Conservation (phyloP, 2,113 vertebrate species). For the Sciurus niger region DNA sequence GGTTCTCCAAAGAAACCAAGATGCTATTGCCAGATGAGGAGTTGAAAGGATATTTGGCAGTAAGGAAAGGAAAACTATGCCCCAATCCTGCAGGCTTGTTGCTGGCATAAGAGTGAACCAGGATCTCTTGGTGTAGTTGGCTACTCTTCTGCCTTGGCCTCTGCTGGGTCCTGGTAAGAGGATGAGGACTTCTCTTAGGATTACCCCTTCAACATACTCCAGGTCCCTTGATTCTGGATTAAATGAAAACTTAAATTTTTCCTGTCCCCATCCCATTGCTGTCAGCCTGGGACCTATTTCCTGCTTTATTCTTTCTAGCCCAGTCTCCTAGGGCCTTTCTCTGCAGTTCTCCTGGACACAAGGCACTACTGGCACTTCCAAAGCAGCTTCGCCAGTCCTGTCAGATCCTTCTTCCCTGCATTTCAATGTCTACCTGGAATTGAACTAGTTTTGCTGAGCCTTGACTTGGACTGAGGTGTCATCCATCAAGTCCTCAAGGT, state of each 20-base stretch:
- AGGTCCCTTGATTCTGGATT: background rate
- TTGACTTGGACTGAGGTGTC: background rate
- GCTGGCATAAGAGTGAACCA: background rate
- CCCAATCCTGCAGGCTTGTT: background rate
- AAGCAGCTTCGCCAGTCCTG: background rate
- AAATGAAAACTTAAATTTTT: background rate
- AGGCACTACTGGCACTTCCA: background rate
- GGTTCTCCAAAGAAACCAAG: background rate
- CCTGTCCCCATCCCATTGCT: accelerated
- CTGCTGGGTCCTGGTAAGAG: background rate
- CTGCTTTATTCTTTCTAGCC: background rate
- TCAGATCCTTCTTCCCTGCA: background rate
- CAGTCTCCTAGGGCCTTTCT: background rate
- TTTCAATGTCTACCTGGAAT: background rate
- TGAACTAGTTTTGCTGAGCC: background rate
- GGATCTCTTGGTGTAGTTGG: background rate
- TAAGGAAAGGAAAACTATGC: background rate
- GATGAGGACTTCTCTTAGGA: background rate
- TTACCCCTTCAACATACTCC: background rate
- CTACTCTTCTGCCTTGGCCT: background rate
- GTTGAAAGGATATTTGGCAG: background rate
- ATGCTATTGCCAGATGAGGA: background rate
- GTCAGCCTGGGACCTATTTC: background rate
- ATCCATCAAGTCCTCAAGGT: background rate
- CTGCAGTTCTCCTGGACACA: background rate